Evolutionary conservation across 2,113 vertebrate species (phyloP).

Genomic region (Perca schrenkii): DNA sequence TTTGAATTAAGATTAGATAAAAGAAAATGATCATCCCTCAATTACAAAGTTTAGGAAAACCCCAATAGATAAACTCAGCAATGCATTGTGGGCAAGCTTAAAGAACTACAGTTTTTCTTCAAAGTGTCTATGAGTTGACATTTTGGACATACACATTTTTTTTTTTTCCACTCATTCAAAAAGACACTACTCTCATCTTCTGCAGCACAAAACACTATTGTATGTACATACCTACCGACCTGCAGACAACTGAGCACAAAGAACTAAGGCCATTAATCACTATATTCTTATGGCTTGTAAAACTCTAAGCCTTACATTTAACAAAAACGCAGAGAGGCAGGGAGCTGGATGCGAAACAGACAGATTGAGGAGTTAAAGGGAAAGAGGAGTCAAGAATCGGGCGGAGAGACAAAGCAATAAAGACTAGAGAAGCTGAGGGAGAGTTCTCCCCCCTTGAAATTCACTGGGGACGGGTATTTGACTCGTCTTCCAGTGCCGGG

Average conservation of each 20-base stretch:
- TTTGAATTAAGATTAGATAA: conserved; percentile 6
- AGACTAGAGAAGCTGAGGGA: conserved; percentile 49
- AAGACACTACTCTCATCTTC: background rate
- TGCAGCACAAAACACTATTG: conserved; percentile 10
- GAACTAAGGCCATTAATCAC: conserved; percentile 64
- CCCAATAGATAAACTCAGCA: background rate
- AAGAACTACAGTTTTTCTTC: background rate
- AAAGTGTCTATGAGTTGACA: background rate
- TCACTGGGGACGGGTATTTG: conserved; percentile 72
- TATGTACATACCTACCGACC: conserved; percentile 5
- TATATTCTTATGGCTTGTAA: conserved; percentile 48
- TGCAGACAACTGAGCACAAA: conserved; percentile 28
- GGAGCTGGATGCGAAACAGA: conserved; percentile 53
- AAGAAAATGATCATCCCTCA: background rate
- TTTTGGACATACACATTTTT: background rate
- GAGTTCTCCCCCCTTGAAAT: conserved; percentile 46
- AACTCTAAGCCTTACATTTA: conserved; percentile 44
- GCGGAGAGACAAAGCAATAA: conserved; percentile 66
- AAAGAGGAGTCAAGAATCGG: conserved; percentile 64
- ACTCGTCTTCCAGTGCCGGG: conserved; percentile 68
- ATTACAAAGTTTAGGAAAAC: background rate
- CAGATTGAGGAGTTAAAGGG: conserved; percentile 42
- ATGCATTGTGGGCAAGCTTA: background rate
- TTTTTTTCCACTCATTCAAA: background rate
- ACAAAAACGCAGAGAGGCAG: conserved; percentile 27